Conservation (phyloP, 1,140 invertebrate species). For the Scylla paramamosain region DNA sequence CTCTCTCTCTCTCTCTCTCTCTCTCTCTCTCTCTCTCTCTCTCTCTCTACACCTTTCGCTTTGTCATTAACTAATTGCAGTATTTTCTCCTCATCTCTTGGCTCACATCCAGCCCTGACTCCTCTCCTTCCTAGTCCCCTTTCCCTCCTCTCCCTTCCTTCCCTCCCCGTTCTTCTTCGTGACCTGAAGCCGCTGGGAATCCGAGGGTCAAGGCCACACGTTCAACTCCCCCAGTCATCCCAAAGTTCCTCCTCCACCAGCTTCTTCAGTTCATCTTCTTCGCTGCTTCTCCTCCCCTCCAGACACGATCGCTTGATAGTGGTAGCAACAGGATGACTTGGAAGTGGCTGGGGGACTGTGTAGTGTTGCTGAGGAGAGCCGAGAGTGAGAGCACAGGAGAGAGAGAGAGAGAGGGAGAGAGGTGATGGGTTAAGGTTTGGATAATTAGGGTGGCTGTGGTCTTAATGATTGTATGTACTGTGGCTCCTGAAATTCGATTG, state of each 20-base stretch:
- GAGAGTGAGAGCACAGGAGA: no score
- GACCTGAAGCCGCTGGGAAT: conserved; percentile 5
- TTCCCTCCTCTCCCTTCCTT: background rate
- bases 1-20: background rate
- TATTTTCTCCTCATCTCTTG: no score
- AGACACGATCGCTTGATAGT: background rate
- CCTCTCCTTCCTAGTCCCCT: background rate
- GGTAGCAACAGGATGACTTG: background rate
- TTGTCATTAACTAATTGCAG: no score
- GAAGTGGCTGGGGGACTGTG: background rate
- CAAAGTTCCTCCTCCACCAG: background rate
- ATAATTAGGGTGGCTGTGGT: background rate
- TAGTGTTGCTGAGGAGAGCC: background rate
- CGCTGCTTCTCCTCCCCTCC: background rate
- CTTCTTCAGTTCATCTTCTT: background rate
- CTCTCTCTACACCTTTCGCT: background rate
- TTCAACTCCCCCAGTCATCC: background rate
- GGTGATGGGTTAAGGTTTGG: no score
- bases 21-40: background rate
- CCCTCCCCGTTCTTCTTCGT: background rate
- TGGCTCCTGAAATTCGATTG: background rate
- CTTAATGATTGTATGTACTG: background rate
- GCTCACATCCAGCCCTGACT: no score
- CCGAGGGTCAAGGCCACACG: background rate
- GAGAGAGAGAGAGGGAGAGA: no score